Evolutionary conservation across 2,113 vertebrate species (phyloP).

Genomic region (Bos taurus): DNA sequence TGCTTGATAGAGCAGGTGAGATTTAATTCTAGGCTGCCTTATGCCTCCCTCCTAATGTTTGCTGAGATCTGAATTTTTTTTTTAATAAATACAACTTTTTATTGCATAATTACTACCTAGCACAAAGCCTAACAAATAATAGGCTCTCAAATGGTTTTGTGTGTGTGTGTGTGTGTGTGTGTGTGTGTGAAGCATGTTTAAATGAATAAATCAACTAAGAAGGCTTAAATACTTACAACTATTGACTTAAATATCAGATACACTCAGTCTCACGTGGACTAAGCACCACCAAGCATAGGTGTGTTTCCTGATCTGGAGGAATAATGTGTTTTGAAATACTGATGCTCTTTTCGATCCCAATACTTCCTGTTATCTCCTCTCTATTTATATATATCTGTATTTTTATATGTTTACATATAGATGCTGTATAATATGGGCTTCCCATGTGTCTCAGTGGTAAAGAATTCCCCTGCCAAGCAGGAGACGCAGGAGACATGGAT

Average conservation of each 20-base stretch:
- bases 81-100: neutral
- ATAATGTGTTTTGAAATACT: neutral
- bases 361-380: neutral
- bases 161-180: too few species aligned
- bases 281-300: neutral
- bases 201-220: slow-evolving; percentile 14
- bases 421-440: neutral
- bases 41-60: neutral
- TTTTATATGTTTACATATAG: neutral
- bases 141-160: neutral
- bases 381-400: neutral
- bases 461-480: neutral
- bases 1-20: neutral
- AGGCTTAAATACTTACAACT: neutral
- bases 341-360: neutral
- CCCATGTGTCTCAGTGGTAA: neutral
- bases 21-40: neutral
- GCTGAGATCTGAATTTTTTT: neutral
- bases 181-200: neutral
- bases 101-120: slow-evolving; percentile 6
- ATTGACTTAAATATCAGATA: neutral
- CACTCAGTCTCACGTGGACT: neutral
- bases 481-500: neutral
- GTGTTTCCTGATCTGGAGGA: neutral
- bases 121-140: slow-evolving; percentile 1